These are phyloP conservation scores for Zaprionus davidi DNA, from an alignment of 1,140 invertebrate species.

Conservation along the genomic window DNA sequence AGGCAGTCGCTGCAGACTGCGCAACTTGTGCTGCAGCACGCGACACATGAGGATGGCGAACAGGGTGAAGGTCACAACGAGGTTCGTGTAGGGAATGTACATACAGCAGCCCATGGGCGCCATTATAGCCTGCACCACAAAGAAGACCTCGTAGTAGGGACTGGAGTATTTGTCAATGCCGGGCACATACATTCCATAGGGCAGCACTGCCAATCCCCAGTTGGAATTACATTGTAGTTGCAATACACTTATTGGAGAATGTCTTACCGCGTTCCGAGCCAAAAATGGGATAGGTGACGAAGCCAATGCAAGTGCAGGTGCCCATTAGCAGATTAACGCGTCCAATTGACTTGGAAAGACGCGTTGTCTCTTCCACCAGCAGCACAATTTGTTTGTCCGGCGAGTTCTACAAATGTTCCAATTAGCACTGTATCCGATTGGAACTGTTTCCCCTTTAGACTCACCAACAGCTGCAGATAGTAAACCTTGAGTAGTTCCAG, in stretches of 20 bases:
- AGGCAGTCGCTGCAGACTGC: slow-evolving; percentile 29
- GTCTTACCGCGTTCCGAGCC: slow-evolving; percentile 58
- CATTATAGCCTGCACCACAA: slow-evolving; percentile 71
- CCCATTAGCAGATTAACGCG: slow-evolving; percentile 63
- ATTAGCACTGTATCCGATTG: not conserved
- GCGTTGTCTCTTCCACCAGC: slow-evolving; percentile 54
- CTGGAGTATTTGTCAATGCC: slow-evolving; percentile 69
- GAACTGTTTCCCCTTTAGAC: not conserved
- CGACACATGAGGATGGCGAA: slow-evolving; percentile 6
- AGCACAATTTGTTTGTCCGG: slow-evolving; percentile 23
- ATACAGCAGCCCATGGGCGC: slow-evolving; percentile 80
- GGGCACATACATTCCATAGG: slow-evolving; percentile 74
- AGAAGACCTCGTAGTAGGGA: slow-evolving; percentile 74
- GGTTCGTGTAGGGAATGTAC: slow-evolving; percentile 77
- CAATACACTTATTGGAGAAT: not conserved
- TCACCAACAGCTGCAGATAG: slow-evolving; percentile 24
- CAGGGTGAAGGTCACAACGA: slow-evolving; percentile 69
- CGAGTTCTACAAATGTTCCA: slow-evolving; percentile 23
- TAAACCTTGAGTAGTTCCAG: slow-evolving; percentile 4
- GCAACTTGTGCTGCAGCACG: slow-evolving; percentile 48
- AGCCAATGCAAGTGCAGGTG: slow-evolving; percentile 44
- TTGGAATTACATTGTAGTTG: not conserved
- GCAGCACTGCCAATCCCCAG: slow-evolving; percentile 54
- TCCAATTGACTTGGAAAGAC: slow-evolving; percentile 57
- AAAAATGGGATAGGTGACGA: slow-evolving; percentile 75